phyloP scores from a whole-genome alignment of 2,797 vertebrate genomes.

The Tragopan temminckii region DNA sequence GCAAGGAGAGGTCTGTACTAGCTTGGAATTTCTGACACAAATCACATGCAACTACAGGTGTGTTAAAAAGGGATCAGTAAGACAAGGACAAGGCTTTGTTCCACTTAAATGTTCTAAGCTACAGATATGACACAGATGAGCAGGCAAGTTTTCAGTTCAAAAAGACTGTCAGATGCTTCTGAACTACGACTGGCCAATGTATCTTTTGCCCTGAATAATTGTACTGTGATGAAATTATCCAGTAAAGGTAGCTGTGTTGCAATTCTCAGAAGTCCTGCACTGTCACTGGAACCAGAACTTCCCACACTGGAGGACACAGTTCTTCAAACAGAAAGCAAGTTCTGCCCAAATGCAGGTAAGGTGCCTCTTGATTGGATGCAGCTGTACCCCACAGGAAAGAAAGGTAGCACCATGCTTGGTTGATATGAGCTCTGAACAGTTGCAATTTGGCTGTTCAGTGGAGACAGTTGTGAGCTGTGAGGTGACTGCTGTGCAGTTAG shows the following conservation, averaged over 20 bases:
- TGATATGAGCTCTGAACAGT: conserved; percentile 62
- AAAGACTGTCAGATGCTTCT: conserved; percentile 32
- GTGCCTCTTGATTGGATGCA: conserved; percentile 12
- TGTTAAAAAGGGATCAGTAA: not conserved
- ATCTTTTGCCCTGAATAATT: conserved; percentile 69
- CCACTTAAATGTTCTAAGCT: not conserved
- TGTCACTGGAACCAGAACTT: conserved; percentile 18
- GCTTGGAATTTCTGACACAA: conserved; percentile 13
- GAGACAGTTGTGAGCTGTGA: conserved; percentile 41
- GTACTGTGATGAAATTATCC: conserved; percentile 50
- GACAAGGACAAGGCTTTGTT: not conserved
- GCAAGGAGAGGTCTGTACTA: conserved; percentile 20
- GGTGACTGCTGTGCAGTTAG: conserved; percentile 59
- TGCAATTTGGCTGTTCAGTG: conserved; percentile 10
- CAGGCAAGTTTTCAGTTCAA: not conserved
- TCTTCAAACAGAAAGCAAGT: conserved; percentile 25
- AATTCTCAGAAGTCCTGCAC: conserved; percentile 40
- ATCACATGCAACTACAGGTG: not conserved
- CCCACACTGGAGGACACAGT: not conserved
- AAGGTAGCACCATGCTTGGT: conserved; percentile 79
- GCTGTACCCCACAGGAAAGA: conserved; percentile 44
- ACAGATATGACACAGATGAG: not conserved
- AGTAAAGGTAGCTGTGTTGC: conserved; percentile 78
- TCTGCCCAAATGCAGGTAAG: not conserved
- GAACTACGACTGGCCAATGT: conserved; percentile 61